These are phyloP conservation scores for Callipepla squamata DNA, from an alignment of 2,113 vertebrate genomes.

Conservation along the genomic window DNA sequence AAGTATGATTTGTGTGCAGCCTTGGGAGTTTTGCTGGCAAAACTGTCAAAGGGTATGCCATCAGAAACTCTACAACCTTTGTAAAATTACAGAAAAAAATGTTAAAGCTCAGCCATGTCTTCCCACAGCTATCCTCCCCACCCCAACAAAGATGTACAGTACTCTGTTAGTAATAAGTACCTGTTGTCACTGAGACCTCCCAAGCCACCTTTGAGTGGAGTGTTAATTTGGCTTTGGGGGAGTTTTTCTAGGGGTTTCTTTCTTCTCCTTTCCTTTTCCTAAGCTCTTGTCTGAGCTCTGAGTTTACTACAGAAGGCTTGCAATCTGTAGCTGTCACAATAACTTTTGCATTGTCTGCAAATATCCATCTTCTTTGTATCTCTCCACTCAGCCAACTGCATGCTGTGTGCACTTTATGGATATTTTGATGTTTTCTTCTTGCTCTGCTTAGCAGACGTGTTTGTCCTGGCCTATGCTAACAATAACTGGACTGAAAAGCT, in stretches of 20 bases:
- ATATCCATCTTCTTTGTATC: conserved; percentile 1
- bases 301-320: conserved; percentile 29
- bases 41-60: background rate
- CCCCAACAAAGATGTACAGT: no score
- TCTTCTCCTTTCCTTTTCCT: background rate
- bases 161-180: background rate
- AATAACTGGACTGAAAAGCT: background rate
- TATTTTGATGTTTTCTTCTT: background rate
- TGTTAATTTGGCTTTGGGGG: background rate
- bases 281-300: background rate
- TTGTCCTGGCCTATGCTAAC: background rate
- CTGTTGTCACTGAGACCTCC: background rate
- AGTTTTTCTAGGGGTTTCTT: background rate
- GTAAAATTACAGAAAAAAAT: background rate
- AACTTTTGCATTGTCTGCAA: conserved; percentile 50
- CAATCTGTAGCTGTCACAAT: conserved; percentile 53
- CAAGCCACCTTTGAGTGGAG: background rate
- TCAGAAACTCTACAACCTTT: background rate
- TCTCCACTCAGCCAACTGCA: background rate
- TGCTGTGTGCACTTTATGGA: background rate
- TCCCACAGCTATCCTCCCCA: background rate
- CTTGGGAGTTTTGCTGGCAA: background rate
- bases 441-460: background rate
- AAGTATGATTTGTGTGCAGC: background rate
- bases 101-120: background rate